Evolutionary conservation across 2,888 invertebrate genomes (phyloP), one percentile per base, ranked within the genome.

Genomic region (Eupithecia subumbrata): DNA sequence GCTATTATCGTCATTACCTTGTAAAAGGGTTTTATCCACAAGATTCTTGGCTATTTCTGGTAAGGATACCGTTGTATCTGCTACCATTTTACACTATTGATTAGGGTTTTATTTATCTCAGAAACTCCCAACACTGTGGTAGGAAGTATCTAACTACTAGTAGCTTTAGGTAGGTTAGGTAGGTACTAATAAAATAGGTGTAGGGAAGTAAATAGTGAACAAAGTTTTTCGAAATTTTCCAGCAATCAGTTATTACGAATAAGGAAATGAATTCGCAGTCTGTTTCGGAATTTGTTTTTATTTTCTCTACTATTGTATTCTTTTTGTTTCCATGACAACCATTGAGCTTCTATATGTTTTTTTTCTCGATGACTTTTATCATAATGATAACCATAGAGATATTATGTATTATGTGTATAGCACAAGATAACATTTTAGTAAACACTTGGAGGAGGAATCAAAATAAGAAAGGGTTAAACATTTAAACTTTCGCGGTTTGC

Each of bases 31-130:
- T 81, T 95, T 91, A 76, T 95, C 93, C 11, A 95, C 88, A 71
- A 95, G 83, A 76, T 95, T 93, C 5, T 92, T 87, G 5, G 96
- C 96, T 78, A 96, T 93, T 86, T 96, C 96, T 78, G 96, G 95
- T 78, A 96, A 93, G 70, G 91, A 86, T 71, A 81, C 79, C 90
- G 16, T 64, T 64, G 25, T 60, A 60, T 60, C 25, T 60, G 60
- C 14, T 25, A 25, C 5, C 60, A 60, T 60, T 60, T 25, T 60
- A 14, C 25, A 60, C n/a, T 56, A 1, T 22, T 2, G 5, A 7
- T 4, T 12, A 60, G 12, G 14, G 9, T 22, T 56, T 56, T 52
- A 56, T 60, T 25, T 56, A 56, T 12, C 22, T 25, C 22, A 25
- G 22, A 3, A 56, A 56, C 22, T 22, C 12, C 12, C 60, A 60